phyloP scores from a whole-genome alignment of 2,888 invertebrate genomes.

The Nipponacmea schrenckii region DNA sequence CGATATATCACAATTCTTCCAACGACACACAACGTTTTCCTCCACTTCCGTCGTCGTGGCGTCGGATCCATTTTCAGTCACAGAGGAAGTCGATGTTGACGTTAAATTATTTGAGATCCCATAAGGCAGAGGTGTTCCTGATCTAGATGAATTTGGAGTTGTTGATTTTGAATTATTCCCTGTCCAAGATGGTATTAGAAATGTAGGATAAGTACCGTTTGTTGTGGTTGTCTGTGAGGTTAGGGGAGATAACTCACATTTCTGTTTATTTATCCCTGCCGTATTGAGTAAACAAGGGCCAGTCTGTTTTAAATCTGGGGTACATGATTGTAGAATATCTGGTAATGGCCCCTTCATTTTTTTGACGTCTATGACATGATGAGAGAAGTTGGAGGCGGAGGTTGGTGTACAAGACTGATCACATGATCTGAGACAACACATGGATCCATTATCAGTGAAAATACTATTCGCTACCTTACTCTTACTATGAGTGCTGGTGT shows the following conservation, averaged over 20 bases:
- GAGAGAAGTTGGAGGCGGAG: not conserved
- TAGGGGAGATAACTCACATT: not conserved
- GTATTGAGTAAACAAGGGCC: not conserved
- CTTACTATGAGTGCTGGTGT: no score
- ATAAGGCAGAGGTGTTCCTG: constrained; percentile 6
- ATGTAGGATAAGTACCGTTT: not conserved
- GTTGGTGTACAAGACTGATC: not conserved
- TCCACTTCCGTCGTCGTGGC: constrained; percentile 14
- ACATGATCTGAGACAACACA: no score
- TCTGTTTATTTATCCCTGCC: constrained; percentile 4
- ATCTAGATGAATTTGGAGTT: not conserved
- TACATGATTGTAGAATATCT: not conserved
- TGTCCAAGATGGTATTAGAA: not conserved
- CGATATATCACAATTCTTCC: constrained; percentile 59
- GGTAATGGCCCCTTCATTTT: constrained; percentile 1
- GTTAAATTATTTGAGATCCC: constrained; percentile 1
- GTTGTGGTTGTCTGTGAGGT: not conserved
- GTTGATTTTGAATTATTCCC: not conserved
- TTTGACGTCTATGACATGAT: not conserved
- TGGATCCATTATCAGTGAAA: no score
- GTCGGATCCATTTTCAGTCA: not conserved
- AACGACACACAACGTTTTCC: constrained; percentile 52
- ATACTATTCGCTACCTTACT: no score
- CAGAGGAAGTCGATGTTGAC: not conserved
- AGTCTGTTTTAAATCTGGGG: not conserved